Conservation (phyloP, 2,113 vertebrate species). For the Myiozetetes cayanensis region DNA sequence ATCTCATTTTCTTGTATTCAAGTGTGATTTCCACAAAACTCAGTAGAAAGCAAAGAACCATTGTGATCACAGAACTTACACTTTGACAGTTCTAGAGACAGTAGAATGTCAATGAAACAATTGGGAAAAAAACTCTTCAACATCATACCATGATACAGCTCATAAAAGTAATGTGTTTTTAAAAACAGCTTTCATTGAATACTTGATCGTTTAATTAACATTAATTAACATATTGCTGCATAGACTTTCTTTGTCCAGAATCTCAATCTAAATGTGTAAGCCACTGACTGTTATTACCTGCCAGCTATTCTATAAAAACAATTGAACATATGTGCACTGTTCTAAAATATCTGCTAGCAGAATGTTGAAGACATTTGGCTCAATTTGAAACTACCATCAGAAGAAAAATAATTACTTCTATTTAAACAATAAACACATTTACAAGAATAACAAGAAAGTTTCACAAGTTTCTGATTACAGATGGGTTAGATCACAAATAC, state of each 20-base stretch:
- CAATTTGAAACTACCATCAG: constrained; percentile 29
- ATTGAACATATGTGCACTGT: constrained; percentile 41
- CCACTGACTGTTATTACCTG: constrained; percentile 26
- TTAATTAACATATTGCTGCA: neutral
- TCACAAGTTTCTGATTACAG: constrained; percentile 33
- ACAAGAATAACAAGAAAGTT: constrained; percentile 43
- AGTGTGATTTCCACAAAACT: neutral
- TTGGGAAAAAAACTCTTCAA: neutral
- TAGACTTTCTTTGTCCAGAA: neutral
- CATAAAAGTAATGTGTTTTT: neutral
- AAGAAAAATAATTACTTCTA: constrained; percentile 61
- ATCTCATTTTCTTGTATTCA: neutral
- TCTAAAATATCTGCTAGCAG: constrained; percentile 52
- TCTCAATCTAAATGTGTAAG: neutral
- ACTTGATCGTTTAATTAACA: neutral
- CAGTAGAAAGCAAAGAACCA: neutral
- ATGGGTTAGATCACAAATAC: constrained; percentile 33
- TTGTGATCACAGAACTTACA: neutral
- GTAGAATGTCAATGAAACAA: neutral
- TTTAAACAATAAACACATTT: constrained; percentile 65
- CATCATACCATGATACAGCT: neutral
- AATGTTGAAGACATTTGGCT: constrained; percentile 46
- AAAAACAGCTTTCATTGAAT: neutral
- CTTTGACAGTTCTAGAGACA: neutral
- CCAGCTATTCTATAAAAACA: constrained; percentile 40